Evolutionary conservation across 2,113 vertebrate species (phyloP).

Genomic region (Pyrgilauda ruficollis): DNA sequence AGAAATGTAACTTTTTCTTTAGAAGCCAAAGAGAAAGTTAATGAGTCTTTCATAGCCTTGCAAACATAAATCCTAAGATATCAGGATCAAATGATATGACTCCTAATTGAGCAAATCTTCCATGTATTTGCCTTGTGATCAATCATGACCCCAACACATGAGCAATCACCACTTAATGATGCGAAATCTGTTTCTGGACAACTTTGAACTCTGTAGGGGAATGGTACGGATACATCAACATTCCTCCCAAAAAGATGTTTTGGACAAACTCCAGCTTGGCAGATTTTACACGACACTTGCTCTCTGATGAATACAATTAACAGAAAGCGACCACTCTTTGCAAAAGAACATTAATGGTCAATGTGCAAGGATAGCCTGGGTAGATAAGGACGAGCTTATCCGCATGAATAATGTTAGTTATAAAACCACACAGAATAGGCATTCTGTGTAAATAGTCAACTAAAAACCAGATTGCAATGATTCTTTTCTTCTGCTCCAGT

Average conservation of each 20-base stretch:
- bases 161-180: neutral
- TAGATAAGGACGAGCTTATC: neutral
- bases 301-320: neutral
- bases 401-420: neutral
- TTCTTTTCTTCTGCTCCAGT: neutral
- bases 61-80: conserved; percentile 11
- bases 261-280: neutral
- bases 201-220: neutral
- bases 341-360: neutral
- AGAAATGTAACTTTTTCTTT: neutral
- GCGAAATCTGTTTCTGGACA: neutral
- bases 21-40: neutral
- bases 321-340: neutral
- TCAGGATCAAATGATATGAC: neutral
- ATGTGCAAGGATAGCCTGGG: neutral
- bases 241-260: neutral
- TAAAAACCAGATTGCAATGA: neutral
- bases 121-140: neutral
- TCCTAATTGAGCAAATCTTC: neutral
- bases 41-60: neutral
- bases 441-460: neutral
- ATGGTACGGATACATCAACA: neutral
- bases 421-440: neutral
- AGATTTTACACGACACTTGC: neutral
- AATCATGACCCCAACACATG: neutral